Percentiles rank a stretch among this genome's conserved stretches.
Evolutionary conservation across 2,888 invertebrate genomes (phyloP).

Genomic region (Athetis lepigone): DNA sequence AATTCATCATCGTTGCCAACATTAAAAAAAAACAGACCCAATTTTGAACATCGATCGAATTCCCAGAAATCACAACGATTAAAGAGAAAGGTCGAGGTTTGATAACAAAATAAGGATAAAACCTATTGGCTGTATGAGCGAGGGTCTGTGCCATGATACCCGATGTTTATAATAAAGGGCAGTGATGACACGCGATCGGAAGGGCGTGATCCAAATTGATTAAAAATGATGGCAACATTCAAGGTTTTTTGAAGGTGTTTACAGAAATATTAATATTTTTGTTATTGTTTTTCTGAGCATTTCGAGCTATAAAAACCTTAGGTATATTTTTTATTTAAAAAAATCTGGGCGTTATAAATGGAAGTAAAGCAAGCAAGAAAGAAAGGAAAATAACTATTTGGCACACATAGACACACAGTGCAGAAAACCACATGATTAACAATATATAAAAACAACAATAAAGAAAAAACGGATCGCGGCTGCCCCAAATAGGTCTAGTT

Average conservation of each 20-base stretch:
- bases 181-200: conserved; percentile 74
- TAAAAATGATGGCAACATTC: conserved; percentile 53
- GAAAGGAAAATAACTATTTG: no score
- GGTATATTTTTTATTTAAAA: no score
- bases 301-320: no score
- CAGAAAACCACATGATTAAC: no score
- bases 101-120: conserved; percentile 53
- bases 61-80: conserved; percentile 55
- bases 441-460: no score
- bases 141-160: conserved; percentile 60
- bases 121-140: conserved; percentile 56
- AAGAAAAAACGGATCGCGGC: no score
- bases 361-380: no score
- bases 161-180: conserved; percentile 69
- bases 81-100: conserved; percentile 56
- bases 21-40: conserved; percentile 48
- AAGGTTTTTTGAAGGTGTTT: not conserved
- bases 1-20: conserved; percentile 23
- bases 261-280: no score
- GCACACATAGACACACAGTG: no score
- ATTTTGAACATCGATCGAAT: conserved; percentile 47
- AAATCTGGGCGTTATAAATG: no score
- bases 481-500: no score
- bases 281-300: no score
- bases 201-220: conserved; percentile 75